These are phyloP conservation scores for Rhizoglyphus robini DNA, from an alignment of 1,140 invertebrate genomes.

Conservation along the genomic window DNA sequence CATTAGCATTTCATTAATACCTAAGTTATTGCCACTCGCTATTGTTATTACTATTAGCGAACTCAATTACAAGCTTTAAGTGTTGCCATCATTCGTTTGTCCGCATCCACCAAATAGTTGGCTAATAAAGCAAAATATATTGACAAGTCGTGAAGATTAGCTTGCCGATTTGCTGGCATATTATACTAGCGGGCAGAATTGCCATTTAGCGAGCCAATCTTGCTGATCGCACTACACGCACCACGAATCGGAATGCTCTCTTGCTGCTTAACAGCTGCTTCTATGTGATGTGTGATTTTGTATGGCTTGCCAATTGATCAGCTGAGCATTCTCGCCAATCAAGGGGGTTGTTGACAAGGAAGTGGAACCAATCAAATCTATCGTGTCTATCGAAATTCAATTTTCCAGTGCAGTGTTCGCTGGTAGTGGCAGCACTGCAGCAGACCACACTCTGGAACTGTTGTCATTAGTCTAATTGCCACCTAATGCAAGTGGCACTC, in stretches of 20 bases:
- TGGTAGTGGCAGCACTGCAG: not conserved
- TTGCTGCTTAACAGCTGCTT: too few relatives aligned
- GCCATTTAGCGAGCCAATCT: not conserved
- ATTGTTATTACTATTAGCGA: not conserved
- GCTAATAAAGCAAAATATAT: not conserved
- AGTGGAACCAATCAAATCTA: too few relatives aligned
- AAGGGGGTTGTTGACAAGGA: too few relatives aligned
- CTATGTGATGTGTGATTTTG: too few relatives aligned
- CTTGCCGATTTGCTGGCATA: not conserved
- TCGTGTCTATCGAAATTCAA: too few relatives aligned
- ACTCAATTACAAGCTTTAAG: not conserved
- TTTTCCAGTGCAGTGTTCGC: too few relatives aligned
- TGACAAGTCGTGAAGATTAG: constrained; percentile 13
- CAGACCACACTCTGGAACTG: not conserved
- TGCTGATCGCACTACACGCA: too few relatives aligned
- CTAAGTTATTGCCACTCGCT: not conserved
- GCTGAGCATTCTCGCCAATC: too few relatives aligned
- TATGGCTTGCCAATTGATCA: too few relatives aligned
- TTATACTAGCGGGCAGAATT: too few relatives aligned
- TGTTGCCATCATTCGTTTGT: not conserved
- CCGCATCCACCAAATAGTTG: too few relatives aligned
- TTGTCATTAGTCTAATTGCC: constrained; percentile 13
- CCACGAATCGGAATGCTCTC: too few relatives aligned
- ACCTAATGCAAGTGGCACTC: constrained; percentile 10
- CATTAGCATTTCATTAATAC: constrained; percentile 9